A percentile compares a stretch with the other conserved stretches of the same genome.
Evolutionary conservation across 2,113 vertebrate genomes (phyloP).

Genomic region (Parus major): DNA sequence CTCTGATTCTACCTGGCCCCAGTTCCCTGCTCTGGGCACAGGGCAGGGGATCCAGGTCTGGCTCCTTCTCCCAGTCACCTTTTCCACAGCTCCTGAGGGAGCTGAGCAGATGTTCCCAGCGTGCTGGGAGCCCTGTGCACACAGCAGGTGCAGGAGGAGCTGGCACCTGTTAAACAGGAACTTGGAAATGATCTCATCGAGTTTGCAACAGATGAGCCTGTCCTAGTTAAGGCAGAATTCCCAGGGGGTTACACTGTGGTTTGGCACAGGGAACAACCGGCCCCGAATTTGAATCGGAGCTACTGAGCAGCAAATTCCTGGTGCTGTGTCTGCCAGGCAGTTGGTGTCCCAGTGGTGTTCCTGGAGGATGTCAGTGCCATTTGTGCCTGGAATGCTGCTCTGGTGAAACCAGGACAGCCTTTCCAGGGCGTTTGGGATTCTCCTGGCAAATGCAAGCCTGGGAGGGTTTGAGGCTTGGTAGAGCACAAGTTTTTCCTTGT

Average conservation of each 20-base stretch:
- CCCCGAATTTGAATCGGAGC: not conserved
- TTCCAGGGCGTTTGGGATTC: not conserved
- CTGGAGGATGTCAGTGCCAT: not conserved
- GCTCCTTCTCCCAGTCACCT: not conserved
- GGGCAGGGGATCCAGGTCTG: not conserved
- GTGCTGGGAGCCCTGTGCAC: not conserved
- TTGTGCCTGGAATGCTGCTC: not conserved
- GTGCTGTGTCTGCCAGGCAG: fast-evolving
- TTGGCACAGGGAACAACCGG: not conserved
- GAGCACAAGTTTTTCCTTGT: not conserved
- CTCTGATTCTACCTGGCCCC: not conserved
- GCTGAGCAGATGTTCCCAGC: conserved; percentile 7
- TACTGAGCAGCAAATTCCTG: conserved; percentile 6
- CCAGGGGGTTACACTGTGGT: conserved; percentile 27
- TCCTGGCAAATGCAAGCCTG: not conserved
- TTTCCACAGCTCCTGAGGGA: not conserved
- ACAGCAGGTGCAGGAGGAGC: conserved; percentile 41
- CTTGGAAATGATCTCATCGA: conserved; percentile 45
- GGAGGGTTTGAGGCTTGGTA: not conserved
- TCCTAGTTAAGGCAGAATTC: conserved; percentile 14
- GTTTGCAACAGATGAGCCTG: conserved; percentile 25
- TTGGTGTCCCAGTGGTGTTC: not conserved
- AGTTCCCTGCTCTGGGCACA: not conserved
- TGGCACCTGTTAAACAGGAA: conserved; percentile 60
- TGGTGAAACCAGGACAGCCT: not conserved